Base-by-base conservation (phyloP, 2,113 vertebrate species). In the Apeltes quadracus region DNA sequence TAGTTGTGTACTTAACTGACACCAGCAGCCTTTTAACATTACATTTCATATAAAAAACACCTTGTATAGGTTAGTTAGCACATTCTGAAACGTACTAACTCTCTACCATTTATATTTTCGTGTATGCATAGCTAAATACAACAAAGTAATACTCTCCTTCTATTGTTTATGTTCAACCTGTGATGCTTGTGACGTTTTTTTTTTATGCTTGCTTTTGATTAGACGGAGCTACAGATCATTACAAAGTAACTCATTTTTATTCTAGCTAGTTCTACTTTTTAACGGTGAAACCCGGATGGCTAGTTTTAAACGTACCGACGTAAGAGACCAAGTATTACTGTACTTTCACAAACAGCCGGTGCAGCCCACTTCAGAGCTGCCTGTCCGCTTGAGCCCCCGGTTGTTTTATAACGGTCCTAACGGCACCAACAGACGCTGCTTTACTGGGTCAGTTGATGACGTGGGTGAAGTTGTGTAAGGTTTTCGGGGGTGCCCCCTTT, bases 381-480 rank as follows among this genome's bases (percentile, higher is more conserved):
- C 69, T 2, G 0, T 48, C 56, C 13, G 12, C 46, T 14, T 3
- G 23, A 41, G 57, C 0, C 43, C 48, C 38, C 43, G 50, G 29
- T 64, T 72, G 48, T 23, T 50, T 63, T 72, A 36, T 25, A 82
- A 69, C 61, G 22, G 71, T 62, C 63, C 32, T 18, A 62, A 73
- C 20, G 14, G 54, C 69, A 69, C 20, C 7, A 66, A 72, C 76
- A 69, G 29, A 74, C 39, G 34, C 38, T 54, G 67, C 68, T 88
- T 88, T 89, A 86, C 62, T 79, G 57, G 80, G 88, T 83, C 84
- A 84, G 32, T 69, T 46, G 51, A 85, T 80, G 85, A 80, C 78
- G 55, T 39, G 12, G 61, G 66, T 77, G 69, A 83, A 61, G 71
- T 75, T 56, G 57, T 67, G 39, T 63, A 16, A 16, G 50, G 41